These are phyloP conservation scores for Vombatus ursinus DNA, from an alignment of 2,113 vertebrate species.

Conservation along the genomic window DNA sequence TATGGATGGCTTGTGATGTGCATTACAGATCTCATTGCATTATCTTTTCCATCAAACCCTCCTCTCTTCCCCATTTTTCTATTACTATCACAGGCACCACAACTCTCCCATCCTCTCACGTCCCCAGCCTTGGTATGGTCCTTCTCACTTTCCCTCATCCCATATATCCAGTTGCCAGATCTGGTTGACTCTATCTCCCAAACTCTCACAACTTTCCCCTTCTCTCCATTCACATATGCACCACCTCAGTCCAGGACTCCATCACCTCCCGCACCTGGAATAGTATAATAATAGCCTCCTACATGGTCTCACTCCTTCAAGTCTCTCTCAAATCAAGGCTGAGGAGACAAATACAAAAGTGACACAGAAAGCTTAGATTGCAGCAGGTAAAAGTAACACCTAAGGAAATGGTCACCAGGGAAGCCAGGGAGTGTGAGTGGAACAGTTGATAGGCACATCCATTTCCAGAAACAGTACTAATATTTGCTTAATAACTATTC, in stretches of 20 bases:
- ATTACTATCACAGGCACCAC: neutral
- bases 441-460: neutral
- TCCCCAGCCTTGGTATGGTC: neutral
- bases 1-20: too few relatives aligned
- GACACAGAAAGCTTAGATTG: neutral
- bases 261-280: neutral
- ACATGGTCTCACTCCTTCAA: neutral
- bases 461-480: neutral
- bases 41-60: too few relatives aligned
- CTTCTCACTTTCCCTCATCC: neutral
- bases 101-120: neutral
- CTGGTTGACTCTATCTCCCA: neutral
- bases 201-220: neutral
- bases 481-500: neutral
- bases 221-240: neutral
- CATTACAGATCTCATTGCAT: too few relatives aligned
- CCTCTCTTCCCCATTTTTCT: neutral
- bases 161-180: neutral
- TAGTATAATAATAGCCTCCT: neutral
- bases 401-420: neutral
- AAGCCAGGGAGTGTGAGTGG: neutral
- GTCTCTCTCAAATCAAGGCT: neutral
- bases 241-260: neutral
- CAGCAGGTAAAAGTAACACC: neutral
- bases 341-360: neutral